Evolutionary conservation across 2,113 vertebrate genomes (phyloP).

Genomic region (Eubucco bourcierii): DNA sequence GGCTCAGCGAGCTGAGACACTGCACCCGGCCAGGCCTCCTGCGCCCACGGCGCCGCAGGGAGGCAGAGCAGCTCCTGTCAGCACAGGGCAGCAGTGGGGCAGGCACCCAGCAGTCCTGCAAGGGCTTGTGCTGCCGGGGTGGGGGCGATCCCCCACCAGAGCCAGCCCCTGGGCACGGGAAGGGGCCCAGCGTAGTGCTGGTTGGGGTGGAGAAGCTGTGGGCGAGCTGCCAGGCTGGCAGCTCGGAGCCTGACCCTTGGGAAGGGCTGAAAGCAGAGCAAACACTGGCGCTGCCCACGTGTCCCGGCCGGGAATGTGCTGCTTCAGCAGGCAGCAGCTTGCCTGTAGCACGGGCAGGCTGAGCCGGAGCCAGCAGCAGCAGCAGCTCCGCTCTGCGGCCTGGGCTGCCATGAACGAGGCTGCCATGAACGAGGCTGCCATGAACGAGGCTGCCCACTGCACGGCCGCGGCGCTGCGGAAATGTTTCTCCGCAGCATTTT

Average conservation of each 20-base stretch:
- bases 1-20: not conserved
- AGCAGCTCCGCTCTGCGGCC: conserved; percentile 12
- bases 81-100: not conserved
- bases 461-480: conserved; percentile 38
- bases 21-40: not conserved
- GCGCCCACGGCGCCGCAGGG: not conserved
- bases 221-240: conserved; percentile 28
- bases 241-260: conserved; percentile 35
- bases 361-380: not conserved
- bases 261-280: conserved; percentile 26
- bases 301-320: conserved; percentile 40
- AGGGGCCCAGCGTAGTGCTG: not conserved
- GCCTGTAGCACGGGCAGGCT: not conserved
- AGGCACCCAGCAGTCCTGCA: not conserved
- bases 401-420: not conserved
- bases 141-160: not conserved
- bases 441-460: conserved; percentile 5
- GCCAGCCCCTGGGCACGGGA: not conserved
- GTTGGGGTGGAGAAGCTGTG: not conserved
- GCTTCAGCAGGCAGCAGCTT: conserved; percentile 63
- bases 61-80: not conserved
- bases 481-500: conserved; percentile 40
- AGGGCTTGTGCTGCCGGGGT: not conserved
- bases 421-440: not conserved
- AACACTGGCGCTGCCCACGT: conserved; percentile 25